phyloP scores from a whole-genome alignment of 64 coral and sea anemone genomes.

The Platygyra sinensis region DNA sequence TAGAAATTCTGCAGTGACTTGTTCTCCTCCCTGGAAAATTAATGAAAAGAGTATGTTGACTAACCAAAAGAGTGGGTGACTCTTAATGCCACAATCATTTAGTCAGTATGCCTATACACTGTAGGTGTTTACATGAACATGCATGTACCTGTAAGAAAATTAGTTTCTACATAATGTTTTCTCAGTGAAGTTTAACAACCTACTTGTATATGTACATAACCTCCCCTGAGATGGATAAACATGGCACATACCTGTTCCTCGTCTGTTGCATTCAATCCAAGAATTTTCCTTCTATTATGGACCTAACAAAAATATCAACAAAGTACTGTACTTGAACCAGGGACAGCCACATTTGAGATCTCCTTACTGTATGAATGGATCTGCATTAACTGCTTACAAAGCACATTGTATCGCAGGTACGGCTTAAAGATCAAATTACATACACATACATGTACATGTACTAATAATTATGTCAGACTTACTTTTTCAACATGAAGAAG shows the following conservation, averaged over 20 bases:
- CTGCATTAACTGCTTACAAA: background rate
- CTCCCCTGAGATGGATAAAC: background rate
- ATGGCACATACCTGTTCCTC: background rate
- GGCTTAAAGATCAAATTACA: background rate
- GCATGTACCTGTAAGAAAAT: too few species aligned
- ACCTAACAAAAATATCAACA: constrained; percentile 44
- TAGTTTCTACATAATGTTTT: too few species aligned
- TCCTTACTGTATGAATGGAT: too few species aligned
- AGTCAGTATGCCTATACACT: too few species aligned
- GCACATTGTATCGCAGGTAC: background rate
- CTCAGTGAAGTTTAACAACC: too few species aligned
- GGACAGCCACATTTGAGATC: too few species aligned
- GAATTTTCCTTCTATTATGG: constrained; percentile 81
- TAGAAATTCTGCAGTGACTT: constrained; percentile 76
- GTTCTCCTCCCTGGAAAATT: constrained; percentile 49
- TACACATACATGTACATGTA: too few species aligned
- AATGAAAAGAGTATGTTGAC: background rate
- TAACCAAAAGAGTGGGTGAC: too few species aligned
- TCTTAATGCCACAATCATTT: too few species aligned
- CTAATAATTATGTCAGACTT: background rate
- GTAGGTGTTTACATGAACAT: too few species aligned
- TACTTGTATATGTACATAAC: too few species aligned
- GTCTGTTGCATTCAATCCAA: constrained; percentile 66
- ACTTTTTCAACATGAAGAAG: constrained; percentile 98
- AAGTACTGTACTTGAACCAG: too few species aligned